A percentile compares a stretch with the other conserved stretches of the same genome.
Evolutionary conservation across 2,888 invertebrate species (phyloP).

Genomic region (Eristalis tenax): DNA sequence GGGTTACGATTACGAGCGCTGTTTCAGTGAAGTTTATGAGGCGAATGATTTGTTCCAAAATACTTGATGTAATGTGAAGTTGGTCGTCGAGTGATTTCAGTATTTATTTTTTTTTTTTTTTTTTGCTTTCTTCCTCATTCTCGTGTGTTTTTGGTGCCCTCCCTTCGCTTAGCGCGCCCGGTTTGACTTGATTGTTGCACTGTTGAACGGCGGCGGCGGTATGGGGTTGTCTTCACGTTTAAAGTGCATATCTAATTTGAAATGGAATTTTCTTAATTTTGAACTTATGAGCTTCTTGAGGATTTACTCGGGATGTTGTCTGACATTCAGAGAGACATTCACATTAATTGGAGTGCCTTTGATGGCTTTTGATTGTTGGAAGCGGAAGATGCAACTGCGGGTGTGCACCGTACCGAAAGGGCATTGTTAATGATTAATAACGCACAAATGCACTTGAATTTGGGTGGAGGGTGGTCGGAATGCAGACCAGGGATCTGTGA

Average conservation of each 20-base stretch:
- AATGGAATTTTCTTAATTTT: conserved; percentile 58
- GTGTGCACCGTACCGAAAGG: neutral
- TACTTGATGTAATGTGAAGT: conserved; percentile 63
- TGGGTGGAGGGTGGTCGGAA: neutral
- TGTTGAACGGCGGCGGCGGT: neutral
- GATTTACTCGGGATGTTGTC: conserved; percentile 44
- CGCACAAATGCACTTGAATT: neutral
- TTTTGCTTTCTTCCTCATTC: neutral
- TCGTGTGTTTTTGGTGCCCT: neutral
- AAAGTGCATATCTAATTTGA: conserved; percentile 52
- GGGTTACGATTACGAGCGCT: conserved; percentile 65
- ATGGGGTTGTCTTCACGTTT: neutral
- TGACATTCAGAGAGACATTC: neutral
- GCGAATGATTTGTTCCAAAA: conserved; percentile 69
- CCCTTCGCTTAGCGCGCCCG: neutral
- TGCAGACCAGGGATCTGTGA: too few relatives aligned
- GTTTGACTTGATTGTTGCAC: neutral
- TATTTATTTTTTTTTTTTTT: neutral
- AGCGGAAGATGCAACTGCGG: neutral
- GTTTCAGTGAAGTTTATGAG: conserved; percentile 67
- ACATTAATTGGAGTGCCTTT: neutral
- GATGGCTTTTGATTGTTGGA: neutral
- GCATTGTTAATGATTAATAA: neutral
- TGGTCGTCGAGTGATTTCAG: conserved; percentile 11
- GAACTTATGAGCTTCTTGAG: conserved; percentile 45